Base-by-base conservation (phyloP, 2,113 vertebrate species). In the Planiliza haematocheilus region DNA sequence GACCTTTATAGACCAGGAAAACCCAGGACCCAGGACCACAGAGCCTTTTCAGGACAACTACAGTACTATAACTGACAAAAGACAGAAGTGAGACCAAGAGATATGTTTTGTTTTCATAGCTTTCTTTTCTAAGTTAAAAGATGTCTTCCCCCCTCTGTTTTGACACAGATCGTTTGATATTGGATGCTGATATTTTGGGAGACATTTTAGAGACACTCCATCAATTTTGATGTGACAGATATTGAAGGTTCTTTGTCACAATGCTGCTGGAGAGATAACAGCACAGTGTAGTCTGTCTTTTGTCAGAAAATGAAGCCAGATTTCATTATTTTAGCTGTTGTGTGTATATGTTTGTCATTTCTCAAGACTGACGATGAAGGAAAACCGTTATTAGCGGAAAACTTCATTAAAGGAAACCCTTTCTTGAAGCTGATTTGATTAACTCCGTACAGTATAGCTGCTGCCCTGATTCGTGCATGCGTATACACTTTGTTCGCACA, bases 141-240 rank as follows among this genome's bases (percentile, higher is more conserved):
- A 58, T 57, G 30, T 51, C 4, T 46, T 59, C 43, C 8, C 7
- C 11, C 14, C 24, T 53, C 57, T 58, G 13, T 50, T 81, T 63
- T 65, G 56, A 84, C 63, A 70, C 52, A 74, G 46, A 77, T 62
- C 41, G 70, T 81, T 82, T 78, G 48, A 84, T 84, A 70, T 80
- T 70, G 24, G 39, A 43, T 49, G 60, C 10, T 61, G 75, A 84
- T 82, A 76, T 86, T 79, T 56, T 37, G 41, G 8, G 60, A 70
- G 49, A 70, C 50, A 55, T 74, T 76, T 76, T 30, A 69, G 66
- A 56, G 38, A 17, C 64, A 37, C 34, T 81, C 45, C 60, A 82
- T 89, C 72, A 70, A 58, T 86, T 85, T 77, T 62, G 38, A 81
- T 74, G 64, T 74, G 79, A 85, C 50, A 78, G 49, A 62, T 56